These are phyloP conservation scores for Agrilus biguttatus DNA, from an alignment of 2,888 invertebrate species.

Conservation along the genomic window DNA sequence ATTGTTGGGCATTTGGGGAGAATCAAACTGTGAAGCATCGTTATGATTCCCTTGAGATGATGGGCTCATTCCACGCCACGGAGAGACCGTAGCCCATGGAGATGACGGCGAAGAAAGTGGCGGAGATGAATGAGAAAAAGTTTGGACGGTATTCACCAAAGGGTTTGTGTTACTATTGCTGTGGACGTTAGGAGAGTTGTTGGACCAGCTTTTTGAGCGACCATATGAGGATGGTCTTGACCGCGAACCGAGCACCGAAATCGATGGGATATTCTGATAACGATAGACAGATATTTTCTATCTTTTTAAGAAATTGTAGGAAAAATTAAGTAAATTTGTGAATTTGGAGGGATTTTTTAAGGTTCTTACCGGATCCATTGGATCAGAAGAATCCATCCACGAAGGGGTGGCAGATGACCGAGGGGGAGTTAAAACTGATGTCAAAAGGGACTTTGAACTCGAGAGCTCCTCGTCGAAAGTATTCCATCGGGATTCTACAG, in stretches of 20 bases:
- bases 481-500: conserved; percentile 27
- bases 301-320: neutral
- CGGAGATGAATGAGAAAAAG: conserved; percentile 15
- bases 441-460: conserved; percentile 15
- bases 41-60: neutral
- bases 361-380: no score
- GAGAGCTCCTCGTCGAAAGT: conserved; percentile 16
- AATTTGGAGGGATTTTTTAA: neutral
- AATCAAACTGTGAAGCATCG: neutral
- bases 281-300: neutral
- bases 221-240: conserved; percentile 35
- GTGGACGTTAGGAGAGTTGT: conserved; percentile 9
- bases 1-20: no score
- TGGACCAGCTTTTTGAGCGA: conserved; percentile 35
- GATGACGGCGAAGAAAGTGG: conserved; percentile 12
- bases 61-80: conserved; percentile 18
- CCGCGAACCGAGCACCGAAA: conserved; percentile 18
- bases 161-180: conserved; percentile 5
- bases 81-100: conserved; percentile 21
- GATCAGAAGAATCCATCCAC: conserved; percentile 16
- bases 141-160: conserved; percentile 14
- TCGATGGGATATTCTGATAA: neutral
- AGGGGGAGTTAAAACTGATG: conserved; percentile 14
- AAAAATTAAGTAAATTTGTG: conserved; percentile 1
- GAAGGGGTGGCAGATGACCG: conserved; percentile 14